Evolutionary conservation across 92 coral and sea anemone genomes (phyloP).

Genomic region (Epizoanthus rinbou): DNA sequence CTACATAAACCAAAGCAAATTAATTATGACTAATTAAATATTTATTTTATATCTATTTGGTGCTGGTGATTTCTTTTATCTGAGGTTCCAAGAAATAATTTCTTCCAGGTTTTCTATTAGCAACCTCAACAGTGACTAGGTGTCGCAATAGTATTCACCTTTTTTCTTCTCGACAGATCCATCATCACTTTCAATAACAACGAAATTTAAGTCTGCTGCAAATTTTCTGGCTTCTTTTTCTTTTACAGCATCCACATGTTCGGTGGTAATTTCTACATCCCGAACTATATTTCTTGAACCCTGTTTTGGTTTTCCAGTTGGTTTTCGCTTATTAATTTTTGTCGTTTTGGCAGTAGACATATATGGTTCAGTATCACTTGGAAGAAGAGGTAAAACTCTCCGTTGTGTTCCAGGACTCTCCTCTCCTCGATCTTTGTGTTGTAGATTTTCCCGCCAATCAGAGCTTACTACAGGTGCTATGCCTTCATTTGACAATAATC

Average conservation of each 20-base stretch:
- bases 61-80: too few relatives aligned
- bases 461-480: constrained; percentile 35
- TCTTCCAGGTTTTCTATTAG: too few relatives aligned
- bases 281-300: constrained; percentile 38
- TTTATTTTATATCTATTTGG: too few relatives aligned
- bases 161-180: constrained; percentile 39
- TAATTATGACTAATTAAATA: too few relatives aligned
- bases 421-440: constrained; percentile 38
- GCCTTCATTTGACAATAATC: constrained; percentile 67
- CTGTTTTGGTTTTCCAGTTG: constrained; percentile 61
- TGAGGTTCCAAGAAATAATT: too few relatives aligned
- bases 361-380: constrained; percentile 67
- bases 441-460: constrained; percentile 3
- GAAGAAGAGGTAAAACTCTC: constrained; percentile 71
- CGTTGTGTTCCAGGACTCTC: constrained; percentile 70
- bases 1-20: too few relatives aligned
- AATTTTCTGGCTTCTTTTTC: constrained; percentile 44
- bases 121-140: background rate
- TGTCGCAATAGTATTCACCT: constrained; percentile 45
- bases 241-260: background rate
- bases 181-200: constrained; percentile 63
- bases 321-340: constrained; percentile 65
- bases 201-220: constrained; percentile 69
- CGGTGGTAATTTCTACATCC: constrained; percentile 8
- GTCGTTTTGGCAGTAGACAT: constrained; percentile 82